Conservation (phyloP, 1,140 invertebrate species). For the Vollenhovia emeryi region DNA sequence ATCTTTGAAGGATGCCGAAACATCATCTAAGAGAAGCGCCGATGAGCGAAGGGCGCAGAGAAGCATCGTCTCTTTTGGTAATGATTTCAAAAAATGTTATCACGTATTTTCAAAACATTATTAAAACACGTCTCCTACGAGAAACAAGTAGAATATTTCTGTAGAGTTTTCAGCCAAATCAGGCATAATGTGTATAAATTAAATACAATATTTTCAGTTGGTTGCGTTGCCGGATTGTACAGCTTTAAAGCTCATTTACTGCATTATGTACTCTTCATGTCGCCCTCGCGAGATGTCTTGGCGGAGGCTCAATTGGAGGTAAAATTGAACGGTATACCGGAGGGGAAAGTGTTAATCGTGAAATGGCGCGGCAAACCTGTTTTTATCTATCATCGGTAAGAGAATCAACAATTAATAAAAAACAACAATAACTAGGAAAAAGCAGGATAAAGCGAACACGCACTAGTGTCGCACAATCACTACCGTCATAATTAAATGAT, state of each 20-base stretch:
- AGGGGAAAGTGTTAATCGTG: constrained; percentile 71
- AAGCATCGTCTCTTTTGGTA: constrained; percentile 61
- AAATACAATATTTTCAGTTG: constrained; percentile 49
- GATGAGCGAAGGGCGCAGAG: constrained; percentile 50
- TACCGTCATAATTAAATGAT: background rate
- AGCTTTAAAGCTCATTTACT: constrained; percentile 69
- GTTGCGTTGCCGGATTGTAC: constrained; percentile 63
- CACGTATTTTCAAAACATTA: background rate
- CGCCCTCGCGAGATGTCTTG: constrained; percentile 73
- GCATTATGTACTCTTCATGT: constrained; percentile 72
- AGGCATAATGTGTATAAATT: constrained; percentile 5
- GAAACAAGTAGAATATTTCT: background rate
- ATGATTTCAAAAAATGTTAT: background rate
- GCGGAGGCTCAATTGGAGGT: constrained; percentile 73
- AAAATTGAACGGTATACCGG: constrained; percentile 69
- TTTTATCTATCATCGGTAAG: constrained; percentile 77
- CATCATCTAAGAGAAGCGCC: constrained; percentile 11
- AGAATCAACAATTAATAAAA: constrained; percentile 9
- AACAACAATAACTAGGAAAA: background rate
- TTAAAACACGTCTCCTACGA: background rate
- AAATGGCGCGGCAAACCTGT: constrained; percentile 78
- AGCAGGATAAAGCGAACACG: background rate
- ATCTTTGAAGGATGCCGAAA: constrained; percentile 33
- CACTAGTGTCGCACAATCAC: background rate
- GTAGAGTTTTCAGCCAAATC: background rate